Evolutionary conservation across 2,888 invertebrate genomes (phyloP).

Genomic region (Tetropium fuscum): DNA sequence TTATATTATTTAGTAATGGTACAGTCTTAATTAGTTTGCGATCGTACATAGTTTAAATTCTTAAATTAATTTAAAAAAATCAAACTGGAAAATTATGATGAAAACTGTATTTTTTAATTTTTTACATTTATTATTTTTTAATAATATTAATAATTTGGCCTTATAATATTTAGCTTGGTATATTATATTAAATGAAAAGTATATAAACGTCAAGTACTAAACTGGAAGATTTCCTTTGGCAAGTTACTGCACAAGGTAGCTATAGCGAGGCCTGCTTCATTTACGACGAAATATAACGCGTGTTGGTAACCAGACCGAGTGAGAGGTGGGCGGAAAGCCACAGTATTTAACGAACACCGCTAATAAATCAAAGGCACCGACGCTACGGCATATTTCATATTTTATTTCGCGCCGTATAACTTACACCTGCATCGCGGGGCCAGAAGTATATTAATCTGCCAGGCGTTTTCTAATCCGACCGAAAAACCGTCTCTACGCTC

Average conservation of each 20-base stretch:
- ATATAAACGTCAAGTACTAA: too few species aligned
- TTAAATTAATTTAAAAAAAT: too few species aligned
- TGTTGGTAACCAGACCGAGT: constrained; percentile 16
- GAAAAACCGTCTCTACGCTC: constrained; percentile 22
- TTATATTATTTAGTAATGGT: too few species aligned
- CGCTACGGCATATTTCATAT: constrained; percentile 63
- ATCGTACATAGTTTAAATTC: too few species aligned
- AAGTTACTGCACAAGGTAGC: neutral
- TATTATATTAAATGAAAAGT: too few species aligned
- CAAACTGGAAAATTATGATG: too few species aligned
- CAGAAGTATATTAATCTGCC: constrained; percentile 45
- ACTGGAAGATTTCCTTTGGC: too few species aligned
- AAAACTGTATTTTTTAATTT: too few species aligned
- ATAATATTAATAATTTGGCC: too few species aligned
- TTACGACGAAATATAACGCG: constrained; percentile 17
- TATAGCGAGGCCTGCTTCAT: constrained; percentile 9
- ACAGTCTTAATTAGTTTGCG: too few species aligned
- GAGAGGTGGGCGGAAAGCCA: constrained; percentile 32
- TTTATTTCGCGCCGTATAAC: constrained; percentile 62
- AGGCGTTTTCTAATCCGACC: constrained; percentile 22
- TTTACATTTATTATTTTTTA: too few species aligned
- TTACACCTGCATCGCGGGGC: constrained; percentile 61
- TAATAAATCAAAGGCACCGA: constrained; percentile 64
- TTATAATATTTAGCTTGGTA: too few species aligned
- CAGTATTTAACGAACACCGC: constrained; percentile 61